Evolutionary conservation across 2,797 vertebrate species (phyloP), one percentile per base, ranked within the genome.

Genomic region (Telmatherina bonti): DNA sequence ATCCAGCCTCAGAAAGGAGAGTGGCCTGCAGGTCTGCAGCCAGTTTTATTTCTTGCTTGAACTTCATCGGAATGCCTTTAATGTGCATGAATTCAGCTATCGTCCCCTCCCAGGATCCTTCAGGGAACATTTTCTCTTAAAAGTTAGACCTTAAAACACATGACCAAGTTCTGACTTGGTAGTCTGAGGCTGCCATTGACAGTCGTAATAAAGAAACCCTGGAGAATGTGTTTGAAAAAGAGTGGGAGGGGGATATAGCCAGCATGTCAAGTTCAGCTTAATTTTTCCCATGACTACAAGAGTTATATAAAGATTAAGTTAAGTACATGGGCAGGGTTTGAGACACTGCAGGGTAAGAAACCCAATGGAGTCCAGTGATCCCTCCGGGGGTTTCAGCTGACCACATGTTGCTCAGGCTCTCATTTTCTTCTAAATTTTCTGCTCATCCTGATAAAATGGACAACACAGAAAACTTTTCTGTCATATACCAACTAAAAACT

Each of bases 251-350:
- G 30, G 3, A 31, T n/a, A 78, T 2, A 67, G 52, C 33, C 45
- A 76, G 47, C n/a, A 7, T 84, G 84, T 79, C 62, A 66, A 86
- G 67, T 57, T 57, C 67, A 65, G 83, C 75, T 74, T 88, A 54
- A 79, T 80, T 87, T 90, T 94, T 94, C 94, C 93, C 94, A 95
- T 85, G 91, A 86, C 88, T 87, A 57, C 76, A 67, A 27, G 58
- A 87, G 91, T 92, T 92, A 93, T 91, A 88, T 93, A 90, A 92
- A 93, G 93, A 89, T 90, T 82, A 73, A 79, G 77, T 84, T 75
- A 83, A 90, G 82, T 87, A 85, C 76, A 72, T 89, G 85, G 90
- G 90, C 83, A 87, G 90, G 80, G 75, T 72, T 67, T 3, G 73
- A 75, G 72, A 67, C 78, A 67, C 70, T 73, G 83, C 84, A 63